These are phyloP conservation scores for Nezara viridula DNA, from an alignment of 2,888 invertebrate genomes.

Conservation along the genomic window DNA sequence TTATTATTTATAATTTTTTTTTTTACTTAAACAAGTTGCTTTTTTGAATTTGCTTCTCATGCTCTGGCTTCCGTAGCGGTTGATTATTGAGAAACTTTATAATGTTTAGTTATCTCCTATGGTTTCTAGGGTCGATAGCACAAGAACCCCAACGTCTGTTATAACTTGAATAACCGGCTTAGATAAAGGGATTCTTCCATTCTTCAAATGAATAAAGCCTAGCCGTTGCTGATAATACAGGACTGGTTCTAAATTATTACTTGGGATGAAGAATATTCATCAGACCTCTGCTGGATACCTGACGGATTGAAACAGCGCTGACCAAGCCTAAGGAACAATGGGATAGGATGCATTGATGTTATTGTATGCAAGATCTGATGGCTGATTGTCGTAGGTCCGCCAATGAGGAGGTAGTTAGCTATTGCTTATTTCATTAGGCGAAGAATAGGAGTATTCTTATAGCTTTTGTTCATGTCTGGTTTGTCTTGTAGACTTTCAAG, in stretches of 20 bases:
- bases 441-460: not conserved
- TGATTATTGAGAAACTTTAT: not conserved
- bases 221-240: not conserved
- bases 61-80: not conserved
- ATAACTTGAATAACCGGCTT: constrained; percentile 23
- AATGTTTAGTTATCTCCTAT: not conserved
- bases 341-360: not conserved
- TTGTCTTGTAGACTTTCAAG: not conserved
- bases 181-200: not conserved
- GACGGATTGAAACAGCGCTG: not conserved
- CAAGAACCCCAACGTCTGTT: not conserved
- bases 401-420: constrained; percentile 2
- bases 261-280: not conserved
- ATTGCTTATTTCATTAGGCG: not conserved
- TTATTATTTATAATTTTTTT: too few relatives aligned
- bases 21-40: too few relatives aligned
- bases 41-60: too few relatives aligned
- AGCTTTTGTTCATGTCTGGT: constrained; percentile 11
- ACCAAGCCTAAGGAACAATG: not conserved
- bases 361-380: constrained; percentile 3
- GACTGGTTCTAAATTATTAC: not conserved
- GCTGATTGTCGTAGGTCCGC: not conserved
- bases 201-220: not conserved
- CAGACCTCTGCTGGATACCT: not conserved
- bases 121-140: not conserved